A percentile compares a stretch with the other conserved stretches of the same genome.
Conservation (phyloP, 1,140 invertebrate species). For the Bombus confusus region DNA sequence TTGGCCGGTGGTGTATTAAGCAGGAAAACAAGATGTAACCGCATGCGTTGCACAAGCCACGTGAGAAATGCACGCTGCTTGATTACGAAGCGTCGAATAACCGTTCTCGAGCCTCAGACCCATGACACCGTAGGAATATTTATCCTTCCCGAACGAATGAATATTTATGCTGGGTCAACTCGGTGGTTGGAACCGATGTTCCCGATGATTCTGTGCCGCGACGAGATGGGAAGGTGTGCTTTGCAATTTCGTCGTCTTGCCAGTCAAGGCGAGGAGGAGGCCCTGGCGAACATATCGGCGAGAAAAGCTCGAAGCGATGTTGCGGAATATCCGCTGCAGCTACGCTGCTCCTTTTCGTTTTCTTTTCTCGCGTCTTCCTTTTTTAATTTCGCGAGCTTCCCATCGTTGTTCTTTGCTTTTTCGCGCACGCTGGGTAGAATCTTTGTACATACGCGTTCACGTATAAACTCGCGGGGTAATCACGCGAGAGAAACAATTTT, state of each 20-base stretch:
- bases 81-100: slow-evolving; percentile 24
- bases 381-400: slow-evolving; percentile 1
- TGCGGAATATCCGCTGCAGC: not conserved
- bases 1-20: not conserved
- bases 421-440: not conserved
- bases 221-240: slow-evolving; percentile 39
- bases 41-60: slow-evolving; percentile 15
- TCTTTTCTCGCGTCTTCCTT: slow-evolving; percentile 29
- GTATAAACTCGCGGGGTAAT: slow-evolving; percentile 48
- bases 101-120: not conserved
- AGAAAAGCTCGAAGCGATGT: not conserved
- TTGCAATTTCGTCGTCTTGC: slow-evolving; percentile 56
- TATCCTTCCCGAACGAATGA: slow-evolving; percentile 72
- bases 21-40: slow-evolving; percentile 25
- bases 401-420: not conserved
- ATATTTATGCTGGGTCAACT: slow-evolving; percentile 73
- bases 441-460: not conserved
- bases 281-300: slow-evolving; percentile 1
- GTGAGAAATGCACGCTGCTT: slow-evolving; percentile 42
- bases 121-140: slow-evolving; percentile 65
- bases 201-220: slow-evolving; percentile 30
- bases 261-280: slow-evolving; percentile 6
- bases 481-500: slow-evolving; percentile 50
- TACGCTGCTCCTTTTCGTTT: not conserved
- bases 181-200: slow-evolving; percentile 16